A percentile compares a stretch with the other conserved stretches of the same genome.
These are phyloP conservation scores for Scatophagus argus DNA, from an alignment of 2,113 vertebrate genomes.

Conservation along the genomic window DNA sequence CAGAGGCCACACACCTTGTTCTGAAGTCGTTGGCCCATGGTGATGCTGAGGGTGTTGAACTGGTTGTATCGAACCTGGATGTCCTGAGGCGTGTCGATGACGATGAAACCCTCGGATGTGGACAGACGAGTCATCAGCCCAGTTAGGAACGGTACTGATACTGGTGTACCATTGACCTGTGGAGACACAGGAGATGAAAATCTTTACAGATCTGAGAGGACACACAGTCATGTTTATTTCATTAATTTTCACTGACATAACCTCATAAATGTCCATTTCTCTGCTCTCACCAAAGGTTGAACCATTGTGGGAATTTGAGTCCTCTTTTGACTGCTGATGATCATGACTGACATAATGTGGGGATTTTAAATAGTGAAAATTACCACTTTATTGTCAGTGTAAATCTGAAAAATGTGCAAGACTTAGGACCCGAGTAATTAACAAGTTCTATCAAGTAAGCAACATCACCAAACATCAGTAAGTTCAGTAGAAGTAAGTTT, in stretches of 20 bases:
- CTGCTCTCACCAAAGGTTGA: not conserved
- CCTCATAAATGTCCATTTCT: not conserved
- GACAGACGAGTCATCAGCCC: slow-evolving; percentile 95
- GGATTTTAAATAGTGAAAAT: too few relatives aligned
- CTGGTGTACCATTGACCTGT: slow-evolving; percentile 95
- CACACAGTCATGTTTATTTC: not conserved
- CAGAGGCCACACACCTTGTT: slow-evolving; percentile 98
- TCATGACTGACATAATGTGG: not conserved
- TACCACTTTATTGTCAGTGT: not conserved
- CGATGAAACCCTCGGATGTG: slow-evolving; percentile 94
- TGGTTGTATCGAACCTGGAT: slow-evolving; percentile 96
- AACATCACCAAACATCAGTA: too few relatives aligned
- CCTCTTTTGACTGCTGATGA: not conserved
- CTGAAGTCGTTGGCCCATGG: slow-evolving; percentile 94
- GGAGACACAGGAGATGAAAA: not conserved
- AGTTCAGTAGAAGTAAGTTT: too few relatives aligned
- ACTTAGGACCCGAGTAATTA: too few relatives aligned
- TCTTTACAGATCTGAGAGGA: not conserved
- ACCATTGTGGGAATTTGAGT: not conserved
- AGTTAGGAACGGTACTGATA: slow-evolving; percentile 93
- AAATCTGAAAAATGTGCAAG: not conserved
- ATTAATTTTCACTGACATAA: not conserved
- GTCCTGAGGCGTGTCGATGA: slow-evolving; percentile 95
- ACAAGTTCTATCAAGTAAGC: not conserved
- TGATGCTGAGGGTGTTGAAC: slow-evolving; percentile 94